Evolutionary conservation across 35 echinoderm and acorn worm species (phyloP).

Genomic region (Apostichopus japonicus): DNA sequence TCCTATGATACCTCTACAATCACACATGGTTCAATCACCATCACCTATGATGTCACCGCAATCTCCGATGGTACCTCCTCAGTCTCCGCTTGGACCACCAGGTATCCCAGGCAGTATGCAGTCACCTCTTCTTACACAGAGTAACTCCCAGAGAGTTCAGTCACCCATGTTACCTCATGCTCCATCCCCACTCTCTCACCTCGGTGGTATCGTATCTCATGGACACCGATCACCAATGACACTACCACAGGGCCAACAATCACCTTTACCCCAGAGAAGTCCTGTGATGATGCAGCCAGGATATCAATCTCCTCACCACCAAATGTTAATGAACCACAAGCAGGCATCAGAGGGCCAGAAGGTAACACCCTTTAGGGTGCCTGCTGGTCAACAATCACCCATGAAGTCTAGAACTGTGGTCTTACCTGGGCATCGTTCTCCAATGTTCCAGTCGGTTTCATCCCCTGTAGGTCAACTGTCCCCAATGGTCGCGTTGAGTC

Average conservation of each 20-base stretch:
- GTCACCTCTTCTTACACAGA: slow-evolving; percentile 42
- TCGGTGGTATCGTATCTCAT: slow-evolving; percentile 13
- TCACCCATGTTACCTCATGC: slow-evolving; percentile 56
- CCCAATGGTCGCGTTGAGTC: slow-evolving; percentile 63
- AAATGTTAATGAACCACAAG: slow-evolving; percentile 47
- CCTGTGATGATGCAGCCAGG: slow-evolving; percentile 59
- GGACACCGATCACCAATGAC: slow-evolving; percentile 53
- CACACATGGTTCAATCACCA: slow-evolving; percentile 13
- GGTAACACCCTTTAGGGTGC: slow-evolving; percentile 39
- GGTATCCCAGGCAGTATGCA: slow-evolving; percentile 39
- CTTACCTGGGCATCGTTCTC: slow-evolving; percentile 58
- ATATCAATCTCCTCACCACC: slow-evolving; percentile 43
- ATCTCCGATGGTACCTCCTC: slow-evolving; percentile 52
- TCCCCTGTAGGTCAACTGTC: slow-evolving; percentile 65
- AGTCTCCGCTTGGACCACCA: slow-evolving; percentile 25
- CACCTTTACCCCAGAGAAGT: slow-evolving; percentile 22
- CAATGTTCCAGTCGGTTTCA: slow-evolving; percentile 57
- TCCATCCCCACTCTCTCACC: slow-evolving; percentile 34
- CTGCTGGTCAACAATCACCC: slow-evolving; percentile 62
- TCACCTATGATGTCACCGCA: slow-evolving; percentile 56
- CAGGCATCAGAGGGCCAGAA: slow-evolving; percentile 33
- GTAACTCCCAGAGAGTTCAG: slow-evolving; percentile 24
- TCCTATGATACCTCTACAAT: slow-evolving; percentile 55
- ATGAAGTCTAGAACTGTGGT: slow-evolving; percentile 43
- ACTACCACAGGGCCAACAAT: slow-evolving; percentile 23